Evolutionary conservation across 2,797 vertebrate species (phyloP).

Genomic region (Esox masquinongy): DNA sequence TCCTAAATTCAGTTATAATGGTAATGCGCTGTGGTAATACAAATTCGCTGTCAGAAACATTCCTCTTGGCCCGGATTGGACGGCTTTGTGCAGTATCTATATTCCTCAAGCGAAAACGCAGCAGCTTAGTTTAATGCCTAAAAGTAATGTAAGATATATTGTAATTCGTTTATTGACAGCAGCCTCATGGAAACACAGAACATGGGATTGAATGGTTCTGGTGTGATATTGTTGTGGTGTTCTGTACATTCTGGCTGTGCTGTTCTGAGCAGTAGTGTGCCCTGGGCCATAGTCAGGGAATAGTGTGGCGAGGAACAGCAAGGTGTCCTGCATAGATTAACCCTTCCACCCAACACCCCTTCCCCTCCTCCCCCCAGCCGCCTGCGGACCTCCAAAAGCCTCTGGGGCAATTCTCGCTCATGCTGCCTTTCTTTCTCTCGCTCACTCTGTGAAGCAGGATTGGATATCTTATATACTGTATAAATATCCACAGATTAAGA

Average conservation of each 20-base stretch:
- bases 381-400: constrained; percentile 59
- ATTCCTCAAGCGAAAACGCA: constrained; percentile 75
- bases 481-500: constrained; percentile 78
- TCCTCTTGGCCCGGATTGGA: constrained; percentile 75
- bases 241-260: constrained; percentile 71
- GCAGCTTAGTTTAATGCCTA: constrained; percentile 72
- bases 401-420: constrained; percentile 38
- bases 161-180: constrained; percentile 78
- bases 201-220: constrained; percentile 70
- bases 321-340: constrained; percentile 85
- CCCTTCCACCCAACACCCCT: constrained; percentile 56
- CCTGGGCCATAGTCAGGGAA: constrained; percentile 77
- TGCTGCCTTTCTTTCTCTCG: constrained; percentile 39
- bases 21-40: constrained; percentile 76
- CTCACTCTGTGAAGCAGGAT: constrained; percentile 70
- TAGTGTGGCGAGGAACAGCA: constrained; percentile 77
- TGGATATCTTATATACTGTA: constrained; percentile 72
- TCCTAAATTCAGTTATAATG: constrained; percentile 81
- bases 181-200: constrained; percentile 64
- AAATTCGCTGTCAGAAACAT: constrained; percentile 74
- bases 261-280: constrained; percentile 63
- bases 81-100: constrained; percentile 74
- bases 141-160: constrained; percentile 78
- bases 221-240: constrained; percentile 71
- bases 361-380: constrained; percentile 63